Percentiles rank a stretch among this genome's conserved stretches.
These are phyloP conservation scores for Norana najaformis DNA, from an alignment of 2,888 invertebrate genomes.

Conservation along the genomic window DNA sequence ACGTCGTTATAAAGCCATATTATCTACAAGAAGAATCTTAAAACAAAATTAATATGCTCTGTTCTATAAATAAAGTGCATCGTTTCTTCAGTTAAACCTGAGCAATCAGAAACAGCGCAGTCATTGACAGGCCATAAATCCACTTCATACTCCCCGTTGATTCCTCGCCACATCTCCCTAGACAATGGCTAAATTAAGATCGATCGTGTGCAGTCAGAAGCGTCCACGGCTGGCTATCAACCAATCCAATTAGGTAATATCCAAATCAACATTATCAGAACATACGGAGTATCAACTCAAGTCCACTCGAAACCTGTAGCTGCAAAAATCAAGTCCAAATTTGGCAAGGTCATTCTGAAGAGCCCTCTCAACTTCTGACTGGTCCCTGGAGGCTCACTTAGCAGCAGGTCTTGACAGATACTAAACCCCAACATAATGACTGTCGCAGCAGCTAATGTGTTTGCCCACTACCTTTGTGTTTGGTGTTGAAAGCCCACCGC, in stretches of 20 bases:
- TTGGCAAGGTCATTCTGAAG: not conserved
- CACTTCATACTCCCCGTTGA: not conserved
- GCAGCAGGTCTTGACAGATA: not conserved
- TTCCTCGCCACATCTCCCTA: not conserved
- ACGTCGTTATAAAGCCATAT: too few species aligned
- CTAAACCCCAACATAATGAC: not conserved
- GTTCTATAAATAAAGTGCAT: too few species aligned
- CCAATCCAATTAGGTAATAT: not conserved
- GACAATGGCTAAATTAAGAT: too few species aligned
- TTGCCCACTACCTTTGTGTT: not conserved
- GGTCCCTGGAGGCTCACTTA: not conserved
- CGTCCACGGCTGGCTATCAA: too few species aligned
- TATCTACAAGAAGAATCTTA: too few species aligned
- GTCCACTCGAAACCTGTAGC: too few species aligned
- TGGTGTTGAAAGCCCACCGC: too few species aligned
- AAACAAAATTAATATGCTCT: too few species aligned
- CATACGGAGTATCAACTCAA: too few species aligned
- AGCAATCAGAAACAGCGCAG: not conserved
- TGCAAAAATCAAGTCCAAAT: not conserved
- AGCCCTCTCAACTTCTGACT: not conserved
- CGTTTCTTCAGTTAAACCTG: too few species aligned
- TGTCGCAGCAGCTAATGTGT: too few species aligned
- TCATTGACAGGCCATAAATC: not conserved
- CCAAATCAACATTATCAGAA: not conserved
- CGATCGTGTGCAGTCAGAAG: not conserved